Conservation (phyloP, 2,888 invertebrate species). For the Spodoptera picta region DNA sequence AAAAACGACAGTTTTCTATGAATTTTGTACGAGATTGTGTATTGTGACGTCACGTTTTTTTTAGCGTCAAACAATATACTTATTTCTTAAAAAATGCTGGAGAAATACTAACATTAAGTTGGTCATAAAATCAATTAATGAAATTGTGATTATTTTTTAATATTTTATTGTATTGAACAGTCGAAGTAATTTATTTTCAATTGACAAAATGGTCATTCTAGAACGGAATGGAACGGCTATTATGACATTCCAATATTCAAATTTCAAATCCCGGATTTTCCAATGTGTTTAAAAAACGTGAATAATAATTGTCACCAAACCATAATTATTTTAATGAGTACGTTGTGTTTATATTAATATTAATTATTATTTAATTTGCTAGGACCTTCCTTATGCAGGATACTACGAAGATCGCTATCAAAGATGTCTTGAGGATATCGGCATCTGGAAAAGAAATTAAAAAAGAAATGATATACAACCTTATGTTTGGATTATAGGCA, state of each 20-base stretch:
- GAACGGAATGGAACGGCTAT: not conserved
- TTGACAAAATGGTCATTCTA: not conserved
- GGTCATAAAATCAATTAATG: no score
- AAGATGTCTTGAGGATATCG: constrained; percentile 78
- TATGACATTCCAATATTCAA: not conserved
- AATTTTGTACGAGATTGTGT: no score
- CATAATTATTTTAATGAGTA: constrained; percentile 8
- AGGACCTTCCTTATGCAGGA: constrained; percentile 74
- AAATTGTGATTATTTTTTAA: no score
- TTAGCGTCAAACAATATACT: no score
- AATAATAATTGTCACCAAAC: constrained; percentile 9
- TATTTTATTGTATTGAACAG: no score
- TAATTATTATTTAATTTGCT: constrained; percentile 51
- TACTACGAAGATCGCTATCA: constrained; percentile 74
- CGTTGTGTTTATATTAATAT: not conserved
- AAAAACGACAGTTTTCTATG: no score
- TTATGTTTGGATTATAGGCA: no score
- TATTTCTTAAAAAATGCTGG: no score
- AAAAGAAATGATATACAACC: no score
- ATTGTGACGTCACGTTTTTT: no score
- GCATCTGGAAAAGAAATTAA: constrained; percentile 69
- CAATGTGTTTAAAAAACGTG: constrained; percentile 35
- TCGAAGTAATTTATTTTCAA: no score
- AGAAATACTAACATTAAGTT: no score
- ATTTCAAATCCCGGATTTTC: constrained; percentile 8